Conservation (phyloP, 2,113 vertebrate species). For the Catharus bicknelli region DNA sequence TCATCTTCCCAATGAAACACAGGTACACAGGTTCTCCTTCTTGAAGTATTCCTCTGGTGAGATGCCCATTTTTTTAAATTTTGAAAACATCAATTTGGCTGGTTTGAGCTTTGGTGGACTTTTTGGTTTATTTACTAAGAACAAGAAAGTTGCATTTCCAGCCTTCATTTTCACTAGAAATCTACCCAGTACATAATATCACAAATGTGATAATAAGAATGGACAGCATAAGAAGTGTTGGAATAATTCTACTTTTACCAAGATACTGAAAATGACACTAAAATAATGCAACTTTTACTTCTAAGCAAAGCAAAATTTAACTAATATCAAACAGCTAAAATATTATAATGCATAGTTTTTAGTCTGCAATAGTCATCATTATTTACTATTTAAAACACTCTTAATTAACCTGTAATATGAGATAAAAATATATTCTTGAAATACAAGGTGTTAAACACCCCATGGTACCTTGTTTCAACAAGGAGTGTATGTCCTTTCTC, state of each 20-base stretch:
- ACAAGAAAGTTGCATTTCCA: background rate
- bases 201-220: background rate
- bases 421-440: background rate
- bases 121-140: background rate
- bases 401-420: background rate
- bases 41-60: background rate
- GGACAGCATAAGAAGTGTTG: background rate
- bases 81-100: background rate
- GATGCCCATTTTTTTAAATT: accelerated
- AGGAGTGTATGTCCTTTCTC: accelerated
- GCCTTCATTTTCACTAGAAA: background rate
- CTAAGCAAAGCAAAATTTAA: background rate
- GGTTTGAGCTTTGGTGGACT: background rate
- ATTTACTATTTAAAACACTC: background rate
- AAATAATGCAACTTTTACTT: background rate
- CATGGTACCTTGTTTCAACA: background rate
- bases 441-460: background rate
- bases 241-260: background rate
- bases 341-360: background rate
- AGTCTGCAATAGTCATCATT: background rate
- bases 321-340: background rate
- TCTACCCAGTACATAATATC: background rate
- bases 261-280: background rate
- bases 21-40: background rate
- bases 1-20: background rate